Conservation (phyloP, 2,113 vertebrate genomes). For the Pardalotus punctatus region DNA sequence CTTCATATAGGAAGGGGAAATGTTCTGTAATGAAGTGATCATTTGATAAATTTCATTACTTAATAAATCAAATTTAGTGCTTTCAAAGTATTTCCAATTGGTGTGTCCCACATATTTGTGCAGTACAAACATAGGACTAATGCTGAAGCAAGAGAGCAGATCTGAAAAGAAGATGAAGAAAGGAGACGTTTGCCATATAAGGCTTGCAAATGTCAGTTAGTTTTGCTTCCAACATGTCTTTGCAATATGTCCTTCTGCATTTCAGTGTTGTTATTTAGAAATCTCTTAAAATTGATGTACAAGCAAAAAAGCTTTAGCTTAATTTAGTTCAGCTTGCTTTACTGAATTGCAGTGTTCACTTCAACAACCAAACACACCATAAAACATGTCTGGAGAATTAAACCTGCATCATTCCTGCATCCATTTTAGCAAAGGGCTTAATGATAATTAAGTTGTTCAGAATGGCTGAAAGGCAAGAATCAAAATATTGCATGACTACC, state of each 20-base stretch:
- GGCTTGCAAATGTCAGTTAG: conserved; percentile 27
- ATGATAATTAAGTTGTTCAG: conserved; percentile 1
- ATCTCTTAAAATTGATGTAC: not conserved
- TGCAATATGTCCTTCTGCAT: not conserved
- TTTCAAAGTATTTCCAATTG: not conserved
- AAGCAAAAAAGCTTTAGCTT: not conserved
- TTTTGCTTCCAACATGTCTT: conserved; percentile 21
- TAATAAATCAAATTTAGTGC: conserved; percentile 21
- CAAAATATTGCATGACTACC: not conserved
- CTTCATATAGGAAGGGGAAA: not conserved
- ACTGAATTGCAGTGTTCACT: not conserved
- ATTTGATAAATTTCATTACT: conserved; percentile 45
- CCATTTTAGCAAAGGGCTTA: not conserved
- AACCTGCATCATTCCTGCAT: not conserved
- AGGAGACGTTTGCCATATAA: not conserved
- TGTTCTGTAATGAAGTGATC: conserved; percentile 31
- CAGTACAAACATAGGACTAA: not conserved
- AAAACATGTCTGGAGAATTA: not conserved
- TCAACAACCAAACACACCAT: not conserved
- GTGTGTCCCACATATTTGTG: not conserved
- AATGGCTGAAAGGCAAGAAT: conserved; percentile 7
- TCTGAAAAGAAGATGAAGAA: conserved; percentile 17
- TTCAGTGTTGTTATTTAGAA: not conserved
- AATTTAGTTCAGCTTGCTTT: not conserved
- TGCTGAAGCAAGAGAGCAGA: conserved; percentile 11